Conservation (phyloP, 1,140 invertebrate genomes). For the Aporrectodea caliginosa region DNA sequence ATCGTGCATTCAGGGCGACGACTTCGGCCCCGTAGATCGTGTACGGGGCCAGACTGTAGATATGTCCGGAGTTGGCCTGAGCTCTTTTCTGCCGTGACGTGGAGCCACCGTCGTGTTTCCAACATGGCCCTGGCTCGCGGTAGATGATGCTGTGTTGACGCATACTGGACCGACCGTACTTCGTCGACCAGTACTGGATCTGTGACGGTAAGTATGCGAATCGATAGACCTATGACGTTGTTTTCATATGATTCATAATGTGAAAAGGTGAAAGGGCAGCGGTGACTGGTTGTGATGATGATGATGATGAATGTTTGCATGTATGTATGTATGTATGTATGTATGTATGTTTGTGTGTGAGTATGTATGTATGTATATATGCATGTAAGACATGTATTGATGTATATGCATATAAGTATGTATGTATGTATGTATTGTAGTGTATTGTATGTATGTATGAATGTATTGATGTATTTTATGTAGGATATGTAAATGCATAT, state of each 20-base stretch:
- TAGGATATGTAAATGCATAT: too few species aligned
- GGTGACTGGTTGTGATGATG: background rate
- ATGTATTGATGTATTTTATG: too few species aligned
- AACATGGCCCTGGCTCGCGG: constrained; percentile 26
- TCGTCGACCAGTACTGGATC: constrained; percentile 33
- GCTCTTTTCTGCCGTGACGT: background rate
- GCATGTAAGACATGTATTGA: background rate
- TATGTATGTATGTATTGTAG: too few species aligned
- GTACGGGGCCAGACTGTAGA: constrained; percentile 33
- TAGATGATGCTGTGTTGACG: constrained; percentile 32
- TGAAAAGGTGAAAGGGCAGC: background rate
- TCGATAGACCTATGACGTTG: background rate
- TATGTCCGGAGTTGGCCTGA: constrained; percentile 21
- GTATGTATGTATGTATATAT: background rate
- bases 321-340: background rate
- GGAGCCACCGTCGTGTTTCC: constrained; percentile 2
- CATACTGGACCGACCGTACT: constrained; percentile 10
- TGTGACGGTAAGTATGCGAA: background rate
- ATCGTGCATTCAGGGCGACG: constrained; percentile 29
- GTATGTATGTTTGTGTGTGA: background rate
- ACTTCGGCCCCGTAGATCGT: constrained; percentile 32
- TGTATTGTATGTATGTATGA: too few species aligned
- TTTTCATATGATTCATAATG: background rate
- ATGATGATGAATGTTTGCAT: background rate
- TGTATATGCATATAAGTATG: too few species aligned